phyloP scores from a whole-genome alignment of 1,140 invertebrate species.

The Ephestia elutella region DNA sequence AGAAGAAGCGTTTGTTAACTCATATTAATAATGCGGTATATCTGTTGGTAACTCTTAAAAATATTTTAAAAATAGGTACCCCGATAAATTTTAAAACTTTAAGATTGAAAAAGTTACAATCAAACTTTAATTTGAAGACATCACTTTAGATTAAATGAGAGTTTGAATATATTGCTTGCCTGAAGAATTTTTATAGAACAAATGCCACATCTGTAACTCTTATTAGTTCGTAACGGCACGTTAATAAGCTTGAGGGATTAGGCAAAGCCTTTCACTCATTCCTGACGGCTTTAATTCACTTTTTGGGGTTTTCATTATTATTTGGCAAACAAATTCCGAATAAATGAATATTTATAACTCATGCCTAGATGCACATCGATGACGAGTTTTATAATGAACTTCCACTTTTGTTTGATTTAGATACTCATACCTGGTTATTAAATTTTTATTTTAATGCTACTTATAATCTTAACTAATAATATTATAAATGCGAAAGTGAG shows the following conservation, averaged over 20 bases:
- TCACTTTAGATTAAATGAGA: too few species aligned
- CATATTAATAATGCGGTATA: too few species aligned
- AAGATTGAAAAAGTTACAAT: too few species aligned
- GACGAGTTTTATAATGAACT: not conserved
- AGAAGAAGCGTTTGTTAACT: too few species aligned
- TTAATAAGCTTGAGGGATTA: conserved; percentile 18
- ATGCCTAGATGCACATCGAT: not conserved
- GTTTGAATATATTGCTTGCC: too few species aligned
- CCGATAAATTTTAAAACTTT: too few species aligned
- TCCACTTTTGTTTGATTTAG: not conserved
- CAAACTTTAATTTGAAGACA: too few species aligned
- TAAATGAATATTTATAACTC: conserved; percentile 2
- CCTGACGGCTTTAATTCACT: conserved; percentile 8
- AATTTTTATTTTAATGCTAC: too few species aligned
- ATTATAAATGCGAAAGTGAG: too few species aligned
- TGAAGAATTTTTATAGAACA: not conserved
- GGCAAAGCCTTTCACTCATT: conserved; percentile 16
- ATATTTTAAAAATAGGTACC: too few species aligned
- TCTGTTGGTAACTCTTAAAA: too few species aligned
- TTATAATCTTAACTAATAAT: too few species aligned
- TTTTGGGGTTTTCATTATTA: conserved; percentile 9
- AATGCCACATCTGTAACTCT: not conserved
- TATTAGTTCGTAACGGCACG: not conserved
- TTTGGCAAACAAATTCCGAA: not conserved
- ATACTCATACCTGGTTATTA: not conserved